Base-by-base conservation (phyloP, 2,797 vertebrate species). In the Schizothorax lantsangensis region DNA sequence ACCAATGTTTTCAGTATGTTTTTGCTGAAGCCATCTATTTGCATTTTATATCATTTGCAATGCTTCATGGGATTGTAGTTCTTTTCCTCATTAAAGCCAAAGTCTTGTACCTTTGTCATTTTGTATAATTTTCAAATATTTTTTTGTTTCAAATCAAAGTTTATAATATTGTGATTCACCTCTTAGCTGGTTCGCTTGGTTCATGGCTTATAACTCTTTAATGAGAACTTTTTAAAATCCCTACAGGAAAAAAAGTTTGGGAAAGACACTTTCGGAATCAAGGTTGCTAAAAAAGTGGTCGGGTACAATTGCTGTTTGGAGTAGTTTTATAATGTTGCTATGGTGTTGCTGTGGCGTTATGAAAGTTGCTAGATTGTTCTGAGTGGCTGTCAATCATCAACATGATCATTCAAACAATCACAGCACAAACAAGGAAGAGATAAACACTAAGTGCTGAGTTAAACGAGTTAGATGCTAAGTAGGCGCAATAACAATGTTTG, bases 391-490 rank as follows among this genome's bases (percentile, higher is more conserved):
- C 40, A 43, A 19, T 45, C 38, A 43, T 64, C n/a, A 79, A 79
- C 64, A 57, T 64, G 5, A 45, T 79, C 15, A 45, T 64, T 12
- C n/a, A 64, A 30, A 43, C 38, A 45, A 19, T 62, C 8, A 64
- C 8, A 19, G 38, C 57, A 79, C n/a, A 79, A 79, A 64, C 15
- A 45, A 17, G 38, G 4, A 64, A 45, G 38, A 79, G 57, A 30
- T 64, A 64, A 38, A 78, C 23, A 23, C 69, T 26, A 69, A 43
- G 69, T 52, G 38, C 43, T 45, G 38, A 79, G 38, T 45, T 64
- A 79, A 79, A 79, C 45, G 38, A 79, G n/a, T 45, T 64, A 79
- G 62, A 64, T 30, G 19, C 72, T 33, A 73, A 43, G 52, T 52
- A 49, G 12, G 14, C 3, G 3, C 72, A 84, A 66, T 52, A 47